Evolutionary conservation across 2,888 invertebrate species (phyloP).

Genomic region (Nomada fucata): DNA sequence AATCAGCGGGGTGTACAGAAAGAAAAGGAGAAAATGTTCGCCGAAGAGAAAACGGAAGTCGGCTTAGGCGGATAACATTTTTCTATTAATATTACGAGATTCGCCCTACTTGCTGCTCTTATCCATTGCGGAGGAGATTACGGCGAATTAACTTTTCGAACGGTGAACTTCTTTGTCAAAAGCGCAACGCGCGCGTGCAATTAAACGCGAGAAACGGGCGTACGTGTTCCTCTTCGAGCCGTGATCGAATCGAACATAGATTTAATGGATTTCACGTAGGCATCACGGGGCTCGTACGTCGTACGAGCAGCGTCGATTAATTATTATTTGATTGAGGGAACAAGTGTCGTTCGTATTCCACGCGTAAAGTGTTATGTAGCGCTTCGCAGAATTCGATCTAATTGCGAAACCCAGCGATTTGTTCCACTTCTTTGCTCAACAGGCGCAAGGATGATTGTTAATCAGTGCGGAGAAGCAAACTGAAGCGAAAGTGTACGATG

Average conservation of each 20-base stretch:
- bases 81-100: background rate
- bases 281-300: too few relatives aligned
- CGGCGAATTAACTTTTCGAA: background rate
- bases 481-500: conserved; percentile 30
- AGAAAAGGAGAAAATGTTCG: background rate
- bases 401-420: conserved; percentile 12
- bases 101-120: background rate
- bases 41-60: background rate
- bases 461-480: conserved; percentile 23
- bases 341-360: background rate
- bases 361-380: conserved; percentile 14
- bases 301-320: background rate
- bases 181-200: background rate
- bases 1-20: conserved; percentile 17
- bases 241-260: background rate
- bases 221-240: background rate
- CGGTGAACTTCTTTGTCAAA: background rate
- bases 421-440: conserved; percentile 36
- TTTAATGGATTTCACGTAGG: too few relatives aligned
- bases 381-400: conserved; percentile 11
- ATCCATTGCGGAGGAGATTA: background rate
- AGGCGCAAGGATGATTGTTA: conserved; percentile 29
- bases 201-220: background rate
- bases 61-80: background rate
- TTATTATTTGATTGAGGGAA: background rate